phyloP scores from a whole-genome alignment of 2,888 invertebrate species.

The Oeneis ivallda region DNA sequence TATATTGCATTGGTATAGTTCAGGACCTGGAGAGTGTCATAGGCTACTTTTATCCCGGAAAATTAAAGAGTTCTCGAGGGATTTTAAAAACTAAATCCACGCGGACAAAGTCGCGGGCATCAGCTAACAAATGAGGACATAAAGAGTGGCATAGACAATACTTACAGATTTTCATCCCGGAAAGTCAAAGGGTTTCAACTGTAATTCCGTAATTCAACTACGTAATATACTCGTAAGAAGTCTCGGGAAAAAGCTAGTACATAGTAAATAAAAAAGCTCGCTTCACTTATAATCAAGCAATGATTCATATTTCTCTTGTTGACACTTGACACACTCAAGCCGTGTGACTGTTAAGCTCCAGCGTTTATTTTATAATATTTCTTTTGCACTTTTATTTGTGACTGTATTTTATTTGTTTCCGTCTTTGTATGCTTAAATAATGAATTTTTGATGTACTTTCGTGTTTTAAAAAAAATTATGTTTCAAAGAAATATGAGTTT shows the following conservation, averaged over 20 bases:
- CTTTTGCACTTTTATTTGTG: slow-evolving; percentile 46
- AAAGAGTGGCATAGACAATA: too few relatives aligned
- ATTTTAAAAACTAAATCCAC: too few relatives aligned
- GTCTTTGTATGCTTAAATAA: slow-evolving; percentile 40
- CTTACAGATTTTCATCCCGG: too few relatives aligned
- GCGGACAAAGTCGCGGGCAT: too few relatives aligned
- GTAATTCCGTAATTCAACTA: too few relatives aligned
- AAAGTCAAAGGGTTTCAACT: too few relatives aligned
- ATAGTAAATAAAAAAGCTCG: not conserved
- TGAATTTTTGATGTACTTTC: slow-evolving; percentile 40
- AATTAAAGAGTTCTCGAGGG: too few relatives aligned
- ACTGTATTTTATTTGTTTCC: slow-evolving; percentile 51
- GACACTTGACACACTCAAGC: slow-evolving; percentile 24
- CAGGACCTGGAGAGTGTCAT: too few relatives aligned
- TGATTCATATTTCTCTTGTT: slow-evolving; percentile 11
- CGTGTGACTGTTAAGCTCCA: slow-evolving; percentile 28
- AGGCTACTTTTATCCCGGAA: too few relatives aligned
- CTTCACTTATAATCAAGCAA: not conserved
- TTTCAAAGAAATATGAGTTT: slow-evolving; percentile 11
- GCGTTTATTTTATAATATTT: slow-evolving; percentile 28
- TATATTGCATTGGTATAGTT: too few relatives aligned
- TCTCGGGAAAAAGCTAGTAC: not conserved
- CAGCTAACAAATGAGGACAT: too few relatives aligned
- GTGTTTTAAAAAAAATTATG: not conserved
- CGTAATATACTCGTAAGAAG: not conserved